A percentile compares a stretch with the other conserved stretches of the same genome.
These are phyloP conservation scores for Cataglyphis cursor DNA, from an alignment of 2,888 invertebrate genomes.

Conservation along the genomic window DNA sequence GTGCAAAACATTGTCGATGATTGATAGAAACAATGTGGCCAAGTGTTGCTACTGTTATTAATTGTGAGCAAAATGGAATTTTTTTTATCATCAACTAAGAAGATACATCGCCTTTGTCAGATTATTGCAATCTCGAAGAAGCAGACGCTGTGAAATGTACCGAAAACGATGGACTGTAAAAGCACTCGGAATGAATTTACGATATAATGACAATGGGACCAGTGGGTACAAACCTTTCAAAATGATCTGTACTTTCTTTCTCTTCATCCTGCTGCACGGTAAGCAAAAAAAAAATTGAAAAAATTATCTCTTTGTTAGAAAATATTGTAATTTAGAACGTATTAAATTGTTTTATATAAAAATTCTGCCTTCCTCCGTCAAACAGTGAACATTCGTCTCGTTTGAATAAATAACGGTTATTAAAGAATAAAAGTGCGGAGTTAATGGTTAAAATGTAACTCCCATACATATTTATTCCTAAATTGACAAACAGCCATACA, in stretches of 20 bases:
- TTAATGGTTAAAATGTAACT: constrained; percentile 32
- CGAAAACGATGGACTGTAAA: constrained; percentile 79
- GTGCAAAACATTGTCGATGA: constrained; percentile 21
- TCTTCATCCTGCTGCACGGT: constrained; percentile 79
- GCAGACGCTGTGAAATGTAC: constrained; percentile 79
- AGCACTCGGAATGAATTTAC: constrained; percentile 76
- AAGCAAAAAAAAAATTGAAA: constrained; percentile 71
- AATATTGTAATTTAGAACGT: not conserved
- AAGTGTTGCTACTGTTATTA: constrained; percentile 47
- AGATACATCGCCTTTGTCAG: constrained; percentile 45
- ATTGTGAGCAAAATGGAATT: constrained; percentile 42
- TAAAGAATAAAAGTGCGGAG: not conserved
- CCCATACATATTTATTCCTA: constrained; percentile 15
- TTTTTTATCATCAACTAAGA: constrained; percentile 57
- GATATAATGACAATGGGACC: constrained; percentile 69
- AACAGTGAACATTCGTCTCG: not conserved
- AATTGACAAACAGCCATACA: not conserved
- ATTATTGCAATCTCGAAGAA: constrained; percentile 51
- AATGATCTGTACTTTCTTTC: constrained; percentile 79
- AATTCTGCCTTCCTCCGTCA: constrained; percentile 11
- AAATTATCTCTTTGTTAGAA: not conserved
- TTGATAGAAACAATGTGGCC: constrained; percentile 20
- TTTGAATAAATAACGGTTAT: not conserved
- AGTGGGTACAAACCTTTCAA: constrained; percentile 70
- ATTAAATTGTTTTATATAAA: constrained; percentile 43